Conservation (phyloP, 2,888 invertebrate genomes). For the Himalopsyche japonica region DNA sequence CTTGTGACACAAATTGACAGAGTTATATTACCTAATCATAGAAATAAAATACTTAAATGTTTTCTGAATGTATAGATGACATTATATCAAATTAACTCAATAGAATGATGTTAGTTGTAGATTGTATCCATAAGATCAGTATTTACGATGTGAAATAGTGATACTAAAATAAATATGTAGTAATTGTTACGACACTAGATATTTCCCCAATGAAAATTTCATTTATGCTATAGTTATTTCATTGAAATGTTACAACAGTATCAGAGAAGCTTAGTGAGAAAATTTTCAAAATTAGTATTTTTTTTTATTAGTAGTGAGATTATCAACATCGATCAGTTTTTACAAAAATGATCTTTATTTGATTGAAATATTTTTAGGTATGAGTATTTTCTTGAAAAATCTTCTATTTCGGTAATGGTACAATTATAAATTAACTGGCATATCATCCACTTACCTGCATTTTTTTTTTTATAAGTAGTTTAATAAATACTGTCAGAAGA, state of each 20-base stretch:
- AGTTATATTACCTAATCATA: neutral
- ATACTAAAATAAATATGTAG: neutral
- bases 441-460: neutral
- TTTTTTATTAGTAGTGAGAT: too few species aligned
- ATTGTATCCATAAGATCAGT: neutral
- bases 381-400: neutral
- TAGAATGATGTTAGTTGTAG: neutral
- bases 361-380: neutral
- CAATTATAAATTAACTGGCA: neutral
- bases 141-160: neutral
- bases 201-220: too few species aligned
- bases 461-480: neutral
- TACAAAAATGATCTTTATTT: neutral
- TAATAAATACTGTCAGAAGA: neutral
- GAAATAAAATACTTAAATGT: slow-evolving; percentile 1
- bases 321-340: too few species aligned
- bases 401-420: neutral
- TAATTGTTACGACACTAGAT: neutral
- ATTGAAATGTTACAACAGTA: neutral
- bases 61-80: neutral
- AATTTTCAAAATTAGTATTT: too few species aligned
- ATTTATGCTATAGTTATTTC: neutral
- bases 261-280: too few species aligned
- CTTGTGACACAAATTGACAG: neutral
- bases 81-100: neutral